phyloP scores from a whole-genome alignment of 2,888 invertebrate genomes.

The Lepidocyrtinus sp. region DNA sequence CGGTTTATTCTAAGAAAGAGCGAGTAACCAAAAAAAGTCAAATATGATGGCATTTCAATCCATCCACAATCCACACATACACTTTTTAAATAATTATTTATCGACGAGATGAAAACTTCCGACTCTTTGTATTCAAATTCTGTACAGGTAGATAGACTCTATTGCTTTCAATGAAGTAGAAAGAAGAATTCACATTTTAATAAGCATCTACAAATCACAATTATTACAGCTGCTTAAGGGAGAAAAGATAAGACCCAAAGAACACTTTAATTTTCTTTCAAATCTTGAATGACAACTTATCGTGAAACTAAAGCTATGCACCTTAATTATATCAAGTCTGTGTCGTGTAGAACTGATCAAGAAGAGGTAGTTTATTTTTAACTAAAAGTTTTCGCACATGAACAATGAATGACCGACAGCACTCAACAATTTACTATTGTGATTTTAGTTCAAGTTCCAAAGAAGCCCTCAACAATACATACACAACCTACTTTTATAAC shows the following conservation, averaged over 20 bases:
- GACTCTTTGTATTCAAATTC: constrained; percentile 55
- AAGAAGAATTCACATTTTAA: constrained; percentile 24
- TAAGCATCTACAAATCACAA: no score
- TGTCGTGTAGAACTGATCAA: constrained; percentile 34
- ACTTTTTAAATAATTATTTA: constrained; percentile 26
- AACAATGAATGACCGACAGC: constrained; percentile 15
- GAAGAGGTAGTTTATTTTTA: not conserved
- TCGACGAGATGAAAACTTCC: constrained; percentile 39
- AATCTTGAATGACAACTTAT: no score
- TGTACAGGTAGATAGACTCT: constrained; percentile 50
- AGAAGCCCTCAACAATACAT: constrained; percentile 32
- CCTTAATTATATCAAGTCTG: constrained; percentile 30
- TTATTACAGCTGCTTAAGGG: not conserved
- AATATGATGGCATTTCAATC: constrained; percentile 49
- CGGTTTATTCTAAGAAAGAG: not conserved
- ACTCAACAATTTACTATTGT: constrained; percentile 48
- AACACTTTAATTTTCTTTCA: no score
- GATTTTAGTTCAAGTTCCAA: constrained; percentile 54
- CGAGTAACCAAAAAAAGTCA: constrained; percentile 14
- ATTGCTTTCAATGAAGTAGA: no score
- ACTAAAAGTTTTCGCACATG: no score
- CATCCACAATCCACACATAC: constrained; percentile 35
- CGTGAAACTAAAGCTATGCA: no score
- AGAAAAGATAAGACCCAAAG: constrained; percentile 9
- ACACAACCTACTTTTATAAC: no score